Conservation (phyloP, 92 coral and sea anemone genomes). For the Virgularia gustaviana region DNA sequence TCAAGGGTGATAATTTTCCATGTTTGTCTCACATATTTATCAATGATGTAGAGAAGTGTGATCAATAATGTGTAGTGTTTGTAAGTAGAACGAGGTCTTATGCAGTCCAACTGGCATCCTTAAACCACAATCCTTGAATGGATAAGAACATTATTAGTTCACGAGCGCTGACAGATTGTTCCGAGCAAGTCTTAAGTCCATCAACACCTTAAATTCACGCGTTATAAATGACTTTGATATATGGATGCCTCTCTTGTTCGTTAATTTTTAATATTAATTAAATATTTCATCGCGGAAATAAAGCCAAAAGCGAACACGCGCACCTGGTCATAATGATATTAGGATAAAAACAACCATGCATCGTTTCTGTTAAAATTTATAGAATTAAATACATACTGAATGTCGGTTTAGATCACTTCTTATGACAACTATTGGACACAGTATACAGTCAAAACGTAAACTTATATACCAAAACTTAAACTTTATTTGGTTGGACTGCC, state of each 20-base stretch:
- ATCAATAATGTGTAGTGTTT: too few species aligned
- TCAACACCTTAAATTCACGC: conserved; percentile 20
- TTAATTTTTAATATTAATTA: neutral
- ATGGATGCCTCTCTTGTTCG: neutral
- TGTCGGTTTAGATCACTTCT: neutral
- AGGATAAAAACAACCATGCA: neutral
- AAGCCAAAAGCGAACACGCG: neutral
- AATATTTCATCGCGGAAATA: neutral
- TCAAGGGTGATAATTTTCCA: neutral
- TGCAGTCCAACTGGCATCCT: too few species aligned
- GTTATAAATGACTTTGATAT: too few species aligned
- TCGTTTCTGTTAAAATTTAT: neutral
- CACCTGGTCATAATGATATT: neutral
- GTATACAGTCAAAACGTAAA: too few species aligned
- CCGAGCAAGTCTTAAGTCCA: neutral
- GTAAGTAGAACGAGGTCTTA: too few species aligned
- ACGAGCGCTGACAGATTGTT: conserved; percentile 29
- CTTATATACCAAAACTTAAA: too few species aligned
- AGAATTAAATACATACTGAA: neutral
- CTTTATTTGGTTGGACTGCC: too few species aligned
- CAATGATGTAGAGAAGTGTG: too few species aligned
- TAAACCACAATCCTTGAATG: neutral
- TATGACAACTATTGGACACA: neutral
- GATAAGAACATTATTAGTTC: neutral
- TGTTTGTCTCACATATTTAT: too few species aligned